A percentile compares a stretch with the other conserved stretches of the same genome.
Evolutionary conservation across 2,888 invertebrate genomes (phyloP).

Genomic region (Caenorhabditis sinica): DNA sequence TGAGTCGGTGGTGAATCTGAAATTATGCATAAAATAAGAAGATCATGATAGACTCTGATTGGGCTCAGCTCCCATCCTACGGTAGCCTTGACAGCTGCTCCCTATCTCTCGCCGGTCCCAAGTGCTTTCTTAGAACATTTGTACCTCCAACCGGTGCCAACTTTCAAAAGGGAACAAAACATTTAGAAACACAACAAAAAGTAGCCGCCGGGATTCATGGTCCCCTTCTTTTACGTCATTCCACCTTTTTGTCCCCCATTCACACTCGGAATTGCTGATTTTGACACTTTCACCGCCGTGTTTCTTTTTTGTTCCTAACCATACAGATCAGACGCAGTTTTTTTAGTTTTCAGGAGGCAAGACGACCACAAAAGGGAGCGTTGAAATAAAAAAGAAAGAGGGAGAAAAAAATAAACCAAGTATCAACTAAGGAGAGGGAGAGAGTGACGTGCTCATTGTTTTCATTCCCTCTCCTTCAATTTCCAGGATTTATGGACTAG

Average conservation of each 20-base stretch:
- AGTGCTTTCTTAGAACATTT: no score
- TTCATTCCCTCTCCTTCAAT: neutral
- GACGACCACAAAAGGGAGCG: constrained; percentile 4
- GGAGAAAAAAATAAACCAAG: constrained; percentile 3
- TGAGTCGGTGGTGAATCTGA: constrained; percentile 24
- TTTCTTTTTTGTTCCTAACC: neutral
- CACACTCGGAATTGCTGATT: constrained; percentile 45
- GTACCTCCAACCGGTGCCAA: no score
- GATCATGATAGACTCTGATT: neutral
- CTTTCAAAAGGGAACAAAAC: neutral
- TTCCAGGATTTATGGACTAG: neutral
- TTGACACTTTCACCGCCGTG: neutral
- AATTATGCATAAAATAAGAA: no score
- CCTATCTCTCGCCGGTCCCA: neutral
- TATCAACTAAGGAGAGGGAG: neutral
- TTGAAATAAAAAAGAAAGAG: neutral
- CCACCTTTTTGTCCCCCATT: constrained; percentile 40
- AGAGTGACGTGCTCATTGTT: constrained; percentile 19
- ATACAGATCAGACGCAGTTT: constrained; percentile 28
- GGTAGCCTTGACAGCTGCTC: neutral
- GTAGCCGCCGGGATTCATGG: neutral
- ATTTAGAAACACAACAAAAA: constrained; percentile 12
- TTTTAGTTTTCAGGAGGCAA: constrained; percentile 2
- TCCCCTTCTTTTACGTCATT: constrained; percentile 23
- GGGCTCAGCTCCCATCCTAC: neutral